phyloP scores from a whole-genome alignment of 2,888 invertebrate genomes.

The Caradrina clavipalpis region DNA sequence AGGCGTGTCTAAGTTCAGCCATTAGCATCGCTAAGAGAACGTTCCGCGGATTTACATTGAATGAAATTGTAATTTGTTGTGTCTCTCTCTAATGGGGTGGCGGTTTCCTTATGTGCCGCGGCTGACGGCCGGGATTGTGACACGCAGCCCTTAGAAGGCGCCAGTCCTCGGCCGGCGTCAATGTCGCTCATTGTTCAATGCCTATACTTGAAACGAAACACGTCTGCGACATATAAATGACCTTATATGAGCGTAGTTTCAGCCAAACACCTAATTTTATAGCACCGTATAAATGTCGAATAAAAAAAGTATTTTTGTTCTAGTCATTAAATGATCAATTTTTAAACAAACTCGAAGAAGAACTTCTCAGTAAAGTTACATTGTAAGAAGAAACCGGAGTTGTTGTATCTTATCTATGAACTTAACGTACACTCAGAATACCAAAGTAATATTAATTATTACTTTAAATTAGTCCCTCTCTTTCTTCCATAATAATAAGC shows the following conservation, averaged over 20 bases:
- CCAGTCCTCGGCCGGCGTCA: slow-evolving; percentile 74
- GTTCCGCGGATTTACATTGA: slow-evolving; percentile 86
- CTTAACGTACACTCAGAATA: slow-evolving; percentile 17
- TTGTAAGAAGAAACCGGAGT: slow-evolving; percentile 27
- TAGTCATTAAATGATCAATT: slow-evolving; percentile 32
- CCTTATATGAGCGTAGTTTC: slow-evolving; percentile 50
- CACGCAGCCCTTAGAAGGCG: slow-evolving; percentile 76
- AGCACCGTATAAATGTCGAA: slow-evolving; percentile 20
- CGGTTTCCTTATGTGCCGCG: slow-evolving; percentile 76
- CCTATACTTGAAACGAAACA: slow-evolving; percentile 75
- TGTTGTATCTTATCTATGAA: slow-evolving; percentile 26
- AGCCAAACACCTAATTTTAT: slow-evolving; percentile 47
- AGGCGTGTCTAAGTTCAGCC: slow-evolving; percentile 83
- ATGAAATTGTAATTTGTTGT: slow-evolving; percentile 88
- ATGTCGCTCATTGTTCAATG: slow-evolving; percentile 80
- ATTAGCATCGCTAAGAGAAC: slow-evolving; percentile 79
- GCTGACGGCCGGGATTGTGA: slow-evolving; percentile 69
- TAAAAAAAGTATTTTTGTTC: slow-evolving; percentile 16
- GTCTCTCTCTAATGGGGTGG: slow-evolving; percentile 73
- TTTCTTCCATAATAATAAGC: slow-evolving; percentile 27
- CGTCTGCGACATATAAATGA: slow-evolving; percentile 63
- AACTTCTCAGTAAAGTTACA: slow-evolving; percentile 14
- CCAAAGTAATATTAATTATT: slow-evolving; percentile 30
- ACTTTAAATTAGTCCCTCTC: slow-evolving; percentile 31
- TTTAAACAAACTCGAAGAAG: slow-evolving; percentile 21